Evolutionary conservation across 1,140 invertebrate genomes (phyloP), one percentile per base, ranked within the genome.

Genomic region (Brachionus angularis): DNA sequence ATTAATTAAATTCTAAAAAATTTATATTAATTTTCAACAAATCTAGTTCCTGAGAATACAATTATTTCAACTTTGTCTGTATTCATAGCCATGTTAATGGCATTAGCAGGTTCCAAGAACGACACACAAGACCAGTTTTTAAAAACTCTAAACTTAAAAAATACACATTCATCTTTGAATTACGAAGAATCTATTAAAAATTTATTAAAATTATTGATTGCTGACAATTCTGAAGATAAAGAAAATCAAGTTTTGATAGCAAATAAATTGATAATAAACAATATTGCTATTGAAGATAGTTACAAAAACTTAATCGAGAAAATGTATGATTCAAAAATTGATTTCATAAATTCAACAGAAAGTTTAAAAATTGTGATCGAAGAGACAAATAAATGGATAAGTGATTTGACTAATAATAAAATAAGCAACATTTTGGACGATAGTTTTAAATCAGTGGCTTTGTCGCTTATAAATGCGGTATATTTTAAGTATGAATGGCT

Each of bases 301-400:
- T 58, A 39, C 39, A 34, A 58, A 23, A 5, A 3, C 14, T 2
- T 58, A 4, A 18, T 58, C 21, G 27, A 58, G 12, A 29, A 31
- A 42, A 36, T 39, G 12, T 58, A 58, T 21, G 33, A 58, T 25
- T 58, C 33, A 4, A 21, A 29, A 3, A 29, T 58, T 2, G 53
- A 58, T 25, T 39, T 4, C 12, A 34, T 58, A 12, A 23, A 16
- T 10, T 21, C 34, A 10, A 23, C 36, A 14, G 36, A 39, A 21
- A 33, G 33, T 23, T 39, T 58, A n/a, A 21, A 36, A 23, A 0
- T 23, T 21, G 18, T 58, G 1, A 29, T 58, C 8, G 21, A 12
- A 12, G 33, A 58, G 5, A 58, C 53, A 25, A 58, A 58, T 23
- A 58, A 58, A 58, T 58, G 53, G 53, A 58, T 58, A 14, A 42